Conservation (phyloP, 2,888 invertebrate genomes). For the Malachius bipustulatus region DNA sequence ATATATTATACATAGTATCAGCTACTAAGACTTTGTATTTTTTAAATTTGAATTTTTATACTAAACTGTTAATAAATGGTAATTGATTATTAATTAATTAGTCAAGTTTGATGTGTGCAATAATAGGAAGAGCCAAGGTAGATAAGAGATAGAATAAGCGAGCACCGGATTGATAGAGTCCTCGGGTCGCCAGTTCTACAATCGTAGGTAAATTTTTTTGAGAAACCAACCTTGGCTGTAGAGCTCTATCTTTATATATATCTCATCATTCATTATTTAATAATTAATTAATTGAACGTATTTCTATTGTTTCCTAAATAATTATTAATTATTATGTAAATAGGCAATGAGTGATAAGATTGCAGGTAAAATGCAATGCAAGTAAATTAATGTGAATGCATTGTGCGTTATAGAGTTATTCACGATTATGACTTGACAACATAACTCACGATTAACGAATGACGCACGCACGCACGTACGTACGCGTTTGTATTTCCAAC, state of each 20-base stretch:
- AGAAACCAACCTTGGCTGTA: constrained; percentile 29
- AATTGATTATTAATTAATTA: too few species aligned
- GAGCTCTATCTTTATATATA: constrained; percentile 32
- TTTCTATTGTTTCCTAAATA: constrained; percentile 35
- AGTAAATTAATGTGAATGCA: background rate
- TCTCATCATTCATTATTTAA: too few species aligned
- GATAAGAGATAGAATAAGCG: constrained; percentile 22
- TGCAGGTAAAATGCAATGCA: constrained; percentile 15
- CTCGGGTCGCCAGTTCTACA: too few species aligned
- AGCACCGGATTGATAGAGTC: constrained; percentile 12
- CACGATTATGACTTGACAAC: too few species aligned
- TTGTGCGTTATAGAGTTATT: too few species aligned
- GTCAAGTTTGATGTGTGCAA: constrained; percentile 39
- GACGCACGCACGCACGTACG: too few species aligned
- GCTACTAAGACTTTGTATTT: constrained; percentile 41
- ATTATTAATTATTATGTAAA: constrained; percentile 35
- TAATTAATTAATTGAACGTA: constrained; percentile 19
- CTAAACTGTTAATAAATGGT: constrained; percentile 40
- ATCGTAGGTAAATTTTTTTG: too few species aligned
- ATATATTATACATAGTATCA: constrained; percentile 38
- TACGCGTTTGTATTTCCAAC: too few species aligned
- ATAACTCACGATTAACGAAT: too few species aligned
- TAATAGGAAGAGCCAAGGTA: constrained; percentile 29
- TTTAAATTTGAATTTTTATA: constrained; percentile 42
- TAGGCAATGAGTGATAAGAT: constrained; percentile 30